Percentiles rank a stretch among this genome's conserved stretches.
These are phyloP conservation scores for Psococerastis gibbosa DNA, from an alignment of 2,888 invertebrate genomes.

Conservation along the genomic window DNA sequence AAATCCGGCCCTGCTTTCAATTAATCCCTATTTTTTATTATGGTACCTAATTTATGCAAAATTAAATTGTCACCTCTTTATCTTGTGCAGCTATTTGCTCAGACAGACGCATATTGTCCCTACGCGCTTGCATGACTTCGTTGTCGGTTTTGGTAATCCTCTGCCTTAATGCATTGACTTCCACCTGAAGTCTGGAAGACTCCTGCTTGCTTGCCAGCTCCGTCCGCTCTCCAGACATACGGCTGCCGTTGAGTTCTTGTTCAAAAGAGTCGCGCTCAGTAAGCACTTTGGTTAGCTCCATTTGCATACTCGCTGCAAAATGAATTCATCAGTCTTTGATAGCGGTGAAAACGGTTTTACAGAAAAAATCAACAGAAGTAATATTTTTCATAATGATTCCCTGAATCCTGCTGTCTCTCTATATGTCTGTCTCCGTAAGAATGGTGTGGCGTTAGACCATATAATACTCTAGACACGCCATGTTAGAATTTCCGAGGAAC, in stretches of 20 bases:
- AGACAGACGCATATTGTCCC: constrained; percentile 56
- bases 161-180: constrained; percentile 50
- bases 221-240: constrained; percentile 41
- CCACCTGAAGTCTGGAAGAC: constrained; percentile 50
- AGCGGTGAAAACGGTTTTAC: no score
- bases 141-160: constrained; percentile 62
- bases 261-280: constrained; percentile 63
- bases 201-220: constrained; percentile 63
- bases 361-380: no score
- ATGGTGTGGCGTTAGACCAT: no score
- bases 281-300: constrained; percentile 52
- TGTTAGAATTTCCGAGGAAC: no score
- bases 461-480: no score
- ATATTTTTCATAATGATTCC: no score
- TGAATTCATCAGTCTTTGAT: no score
- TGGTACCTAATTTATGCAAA: no score
- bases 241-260: constrained; percentile 54
- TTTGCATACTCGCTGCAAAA: constrained; percentile 55
- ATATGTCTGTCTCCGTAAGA: no score
- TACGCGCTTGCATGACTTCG: constrained; percentile 56
- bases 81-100: constrained; percentile 63
- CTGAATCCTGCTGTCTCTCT: no score
- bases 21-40: no score
- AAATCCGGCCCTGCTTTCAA: no score
- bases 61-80: constrained; percentile 67